Percentiles rank a stretch among this genome's conserved stretches.
Conservation (phyloP, 2,888 invertebrate species). For the Rhingia campestris region DNA sequence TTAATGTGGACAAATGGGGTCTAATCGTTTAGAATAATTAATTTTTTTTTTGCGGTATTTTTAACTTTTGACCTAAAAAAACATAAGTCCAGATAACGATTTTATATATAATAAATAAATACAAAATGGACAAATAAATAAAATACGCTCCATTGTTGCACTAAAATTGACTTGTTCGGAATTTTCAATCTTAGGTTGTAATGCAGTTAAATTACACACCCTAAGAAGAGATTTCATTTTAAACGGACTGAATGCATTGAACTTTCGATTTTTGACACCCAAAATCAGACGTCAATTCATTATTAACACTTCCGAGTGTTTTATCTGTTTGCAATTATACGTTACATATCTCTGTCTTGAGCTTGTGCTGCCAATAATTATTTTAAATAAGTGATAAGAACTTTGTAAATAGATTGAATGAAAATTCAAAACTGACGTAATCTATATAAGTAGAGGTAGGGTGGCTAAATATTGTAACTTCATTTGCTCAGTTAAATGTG, state of each 20-base stretch:
- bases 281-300: conserved; percentile 3
- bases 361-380: conserved; percentile 16
- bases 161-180: not conserved
- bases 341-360: not conserved
- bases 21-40: not conserved
- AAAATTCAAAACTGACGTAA: conserved; percentile 24
- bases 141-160: not conserved
- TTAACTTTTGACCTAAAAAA: conserved; percentile 65
- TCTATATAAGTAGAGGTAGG: conserved; percentile 10
- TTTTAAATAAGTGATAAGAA: conserved; percentile 27
- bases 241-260: conserved; percentile 15
- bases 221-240: too few relatives aligned
- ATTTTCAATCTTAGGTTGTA: too few relatives aligned
- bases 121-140: conserved; percentile 13
- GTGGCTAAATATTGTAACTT: not conserved
- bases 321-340: conserved; percentile 15
- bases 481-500: not conserved
- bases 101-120: conserved; percentile 33
- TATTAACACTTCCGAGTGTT: conserved; percentile 8
- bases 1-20: not conserved
- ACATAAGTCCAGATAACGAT: conserved; percentile 44
- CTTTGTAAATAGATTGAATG: conserved; percentile 27
- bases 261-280: conserved; percentile 7
- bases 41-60: conserved; percentile 31
- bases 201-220: too few relatives aligned